Evolutionary conservation across 2,888 invertebrate genomes (phyloP).

Genomic region (Chloromyia formosa): DNA sequence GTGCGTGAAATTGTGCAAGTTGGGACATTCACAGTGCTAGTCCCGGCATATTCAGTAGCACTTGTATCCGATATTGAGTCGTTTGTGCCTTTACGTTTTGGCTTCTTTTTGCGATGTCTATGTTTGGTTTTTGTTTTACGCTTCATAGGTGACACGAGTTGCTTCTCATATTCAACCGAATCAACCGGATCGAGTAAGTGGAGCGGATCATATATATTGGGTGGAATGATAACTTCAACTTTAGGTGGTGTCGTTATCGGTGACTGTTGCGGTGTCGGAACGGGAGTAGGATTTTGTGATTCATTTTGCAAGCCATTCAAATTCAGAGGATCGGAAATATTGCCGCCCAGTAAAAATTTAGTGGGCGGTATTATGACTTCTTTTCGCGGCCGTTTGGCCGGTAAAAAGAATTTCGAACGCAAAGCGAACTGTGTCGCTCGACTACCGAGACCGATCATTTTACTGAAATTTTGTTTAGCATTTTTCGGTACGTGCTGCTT

Average conservation of each 20-base stretch:
- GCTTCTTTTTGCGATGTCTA: constrained; percentile 74
- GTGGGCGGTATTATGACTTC: constrained; percentile 86
- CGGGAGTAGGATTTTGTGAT: constrained; percentile 89
- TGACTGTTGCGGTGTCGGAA: constrained; percentile 85
- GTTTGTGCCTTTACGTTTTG: constrained; percentile 62
- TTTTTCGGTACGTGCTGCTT: constrained; percentile 18
- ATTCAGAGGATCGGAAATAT: constrained; percentile 94
- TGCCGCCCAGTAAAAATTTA: constrained; percentile 93
- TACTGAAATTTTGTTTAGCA: constrained; percentile 30
- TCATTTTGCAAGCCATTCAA: constrained; percentile 89
- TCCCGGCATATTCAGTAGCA: background rate
- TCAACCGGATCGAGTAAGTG: constrained; percentile 84
- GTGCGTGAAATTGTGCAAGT: background rate
- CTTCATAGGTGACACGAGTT: constrained; percentile 76
- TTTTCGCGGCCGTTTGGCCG: constrained; percentile 77
- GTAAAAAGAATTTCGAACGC: constrained; percentile 76
- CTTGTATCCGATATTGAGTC: constrained; percentile 41
- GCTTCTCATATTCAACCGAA: constrained; percentile 83
- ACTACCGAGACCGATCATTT: constrained; percentile 9
- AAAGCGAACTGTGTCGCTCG: constrained; percentile 52
- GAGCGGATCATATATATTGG: constrained; percentile 90
- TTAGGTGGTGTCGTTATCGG: constrained; percentile 67
- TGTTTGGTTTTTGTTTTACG: constrained; percentile 66
- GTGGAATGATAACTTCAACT: constrained; percentile 91
- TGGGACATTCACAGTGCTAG: background rate